Base-by-base conservation (phyloP, 2,888 invertebrate species). In the Creontiades dilutus region DNA sequence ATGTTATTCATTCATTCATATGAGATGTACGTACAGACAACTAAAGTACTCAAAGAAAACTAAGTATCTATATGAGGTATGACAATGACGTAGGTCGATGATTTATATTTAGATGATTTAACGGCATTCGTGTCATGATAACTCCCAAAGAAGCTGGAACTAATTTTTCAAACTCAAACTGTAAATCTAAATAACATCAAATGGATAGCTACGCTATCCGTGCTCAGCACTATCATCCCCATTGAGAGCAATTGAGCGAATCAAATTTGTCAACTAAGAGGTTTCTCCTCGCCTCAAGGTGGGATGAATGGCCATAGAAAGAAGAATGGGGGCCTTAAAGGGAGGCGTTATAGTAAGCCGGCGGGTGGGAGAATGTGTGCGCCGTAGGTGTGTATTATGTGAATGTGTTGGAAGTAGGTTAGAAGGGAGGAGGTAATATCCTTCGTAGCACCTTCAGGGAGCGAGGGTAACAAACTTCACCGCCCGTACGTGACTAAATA, bases 401-500 rank as follows among this genome's bases (percentile, higher is more conserved):
- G 23, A 0, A 13, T 23, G 68, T 68, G 68, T 19, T 68, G 68
- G 7, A 19, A 23, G 19, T 68, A 23, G 68, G 19, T 52, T 37
- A 27, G 68, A 19, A 27, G 19, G n/a, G 61, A 3, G 68, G 68
- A n/a, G 61, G n/a, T 68, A 68, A 68, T 68, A 27, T 68, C 12
- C 68, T 68, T 23, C 5, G 68, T 68, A 68, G 9, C 68, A 12
- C 19, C 68, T 23, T 27, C 52, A 68, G 23, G 11, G 52, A 23
- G 68, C 13, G 68, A 11, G 68, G 68, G 68, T 68, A 68, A 68
- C 68, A 68, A 68, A 68, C 68, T 68, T 68, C 68, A 68, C 23
- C 68, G 68, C 68, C 27, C 68, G 68, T 23, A 68, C 68, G 68
- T 68, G 68, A 68, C 68, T 68, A 68, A 68, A 68, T 68, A 68